Evolutionary conservation across 2,888 invertebrate species (phyloP).

Genomic region (Pecten maximus): DNA sequence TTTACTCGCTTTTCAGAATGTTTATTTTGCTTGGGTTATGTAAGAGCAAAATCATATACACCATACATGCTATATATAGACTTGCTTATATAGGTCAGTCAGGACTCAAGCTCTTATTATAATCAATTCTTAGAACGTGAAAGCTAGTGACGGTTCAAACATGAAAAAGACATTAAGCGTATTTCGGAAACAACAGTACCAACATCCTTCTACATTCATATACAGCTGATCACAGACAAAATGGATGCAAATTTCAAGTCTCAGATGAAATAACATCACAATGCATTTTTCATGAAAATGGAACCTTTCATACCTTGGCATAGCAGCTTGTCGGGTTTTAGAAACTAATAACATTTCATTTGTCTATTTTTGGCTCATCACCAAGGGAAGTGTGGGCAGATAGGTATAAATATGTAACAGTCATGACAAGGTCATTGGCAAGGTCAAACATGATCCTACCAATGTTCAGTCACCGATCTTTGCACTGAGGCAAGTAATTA

Average conservation of each 20-base stretch:
- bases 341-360: not conserved
- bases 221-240: not conserved
- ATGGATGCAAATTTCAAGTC: not conserved
- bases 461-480: not conserved
- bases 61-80: too few species aligned
- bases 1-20: too few species aligned
- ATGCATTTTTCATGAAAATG: constrained; percentile 17
- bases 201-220: not conserved
- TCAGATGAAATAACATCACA: not conserved
- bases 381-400: not conserved
- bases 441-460: constrained; percentile 11
- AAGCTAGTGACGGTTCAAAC: not conserved
- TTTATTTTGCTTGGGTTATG: too few species aligned
- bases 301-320: not conserved
- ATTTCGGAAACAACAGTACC: not conserved
- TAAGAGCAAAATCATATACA: too few species aligned
- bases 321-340: constrained; percentile 4
- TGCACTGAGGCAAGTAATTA: not conserved
- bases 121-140: not conserved
- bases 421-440: not conserved
- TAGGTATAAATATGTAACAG: not conserved
- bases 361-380: not conserved
- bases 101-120: not conserved
- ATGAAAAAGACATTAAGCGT: not conserved
- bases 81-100: not conserved